Percentiles rank a stretch among this genome's conserved stretches.
These are phyloP conservation scores for Nothura maculosa DNA, from an alignment of 2,797 vertebrate species.

Conservation along the genomic window DNA sequence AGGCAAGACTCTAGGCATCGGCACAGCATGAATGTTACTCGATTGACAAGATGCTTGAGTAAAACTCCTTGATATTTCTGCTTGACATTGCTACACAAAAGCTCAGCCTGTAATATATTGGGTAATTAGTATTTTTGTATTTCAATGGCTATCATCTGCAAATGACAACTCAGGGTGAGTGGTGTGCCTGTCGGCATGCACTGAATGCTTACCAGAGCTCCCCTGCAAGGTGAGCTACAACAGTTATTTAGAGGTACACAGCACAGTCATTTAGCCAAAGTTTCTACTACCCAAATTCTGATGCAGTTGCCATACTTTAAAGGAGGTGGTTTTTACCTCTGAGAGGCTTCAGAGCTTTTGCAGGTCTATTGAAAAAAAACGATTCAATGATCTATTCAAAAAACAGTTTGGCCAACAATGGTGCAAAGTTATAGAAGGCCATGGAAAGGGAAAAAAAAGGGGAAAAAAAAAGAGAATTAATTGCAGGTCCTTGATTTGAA, in stretches of 20 bases:
- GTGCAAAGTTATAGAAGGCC: not conserved
- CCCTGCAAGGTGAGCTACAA: not conserved
- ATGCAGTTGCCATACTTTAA: not conserved
- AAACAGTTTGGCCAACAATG: not conserved
- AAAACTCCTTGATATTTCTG: not conserved
- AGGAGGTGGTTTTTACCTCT: not conserved
- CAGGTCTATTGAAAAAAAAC: not conserved
- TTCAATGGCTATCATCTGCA: not conserved
- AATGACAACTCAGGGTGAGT: not conserved
- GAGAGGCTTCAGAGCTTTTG: not conserved
- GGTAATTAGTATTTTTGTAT: not conserved
- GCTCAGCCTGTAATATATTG: not conserved
- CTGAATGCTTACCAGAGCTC: not conserved
- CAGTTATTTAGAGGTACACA: not conserved
- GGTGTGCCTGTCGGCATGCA: accelerated
- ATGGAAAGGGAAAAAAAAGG: no score
- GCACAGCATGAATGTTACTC: not conserved
- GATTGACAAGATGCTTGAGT: not conserved
- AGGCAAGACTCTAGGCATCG: not conserved
- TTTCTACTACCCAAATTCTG: not conserved
- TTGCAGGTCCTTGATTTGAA: not conserved
- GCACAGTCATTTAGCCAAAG: not conserved
- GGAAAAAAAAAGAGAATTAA: not conserved
- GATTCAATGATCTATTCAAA: not conserved
- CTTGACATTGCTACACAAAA: not conserved